A percentile compares a stretch with the other conserved stretches of the same genome.
These are phyloP conservation scores for Leucania comma DNA, from an alignment of 2,888 invertebrate species.

Conservation along the genomic window DNA sequence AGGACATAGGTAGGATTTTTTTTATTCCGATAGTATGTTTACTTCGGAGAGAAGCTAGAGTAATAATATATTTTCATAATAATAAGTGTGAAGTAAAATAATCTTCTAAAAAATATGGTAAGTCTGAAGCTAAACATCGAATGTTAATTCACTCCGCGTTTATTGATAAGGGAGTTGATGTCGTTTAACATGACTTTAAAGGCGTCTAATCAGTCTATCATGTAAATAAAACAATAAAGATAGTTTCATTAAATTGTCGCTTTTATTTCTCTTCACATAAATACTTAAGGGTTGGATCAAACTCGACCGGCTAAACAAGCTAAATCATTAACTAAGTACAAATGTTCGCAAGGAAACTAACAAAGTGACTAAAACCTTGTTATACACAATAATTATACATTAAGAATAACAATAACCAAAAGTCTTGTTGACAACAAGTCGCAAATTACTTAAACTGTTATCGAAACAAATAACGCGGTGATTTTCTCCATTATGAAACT, in stretches of 20 bases:
- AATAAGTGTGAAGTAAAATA: too few relatives aligned
- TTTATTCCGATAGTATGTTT: too few relatives aligned
- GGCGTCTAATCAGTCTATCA: too few relatives aligned
- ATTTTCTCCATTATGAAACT: slow-evolving; percentile 11
- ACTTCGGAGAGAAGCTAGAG: too few relatives aligned
- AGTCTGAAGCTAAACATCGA: too few relatives aligned
- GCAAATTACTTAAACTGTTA: slow-evolving; percentile 23
- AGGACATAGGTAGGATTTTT: too few relatives aligned
- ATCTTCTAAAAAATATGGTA: too few relatives aligned
- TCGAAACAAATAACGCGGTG: slow-evolving; percentile 14
- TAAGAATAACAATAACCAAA: slow-evolving; percentile 68
- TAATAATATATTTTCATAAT: too few relatives aligned
- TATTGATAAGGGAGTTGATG: too few relatives aligned
- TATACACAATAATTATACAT: slow-evolving; percentile 74
- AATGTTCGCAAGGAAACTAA: slow-evolving; percentile 78
- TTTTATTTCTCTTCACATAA: slow-evolving; percentile 88
- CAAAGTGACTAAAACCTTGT: slow-evolving; percentile 82
- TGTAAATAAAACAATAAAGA: slow-evolving; percentile 73
- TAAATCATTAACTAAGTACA: slow-evolving; percentile 82
- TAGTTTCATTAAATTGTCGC: slow-evolving; percentile 82
- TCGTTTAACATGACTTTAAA: too few relatives aligned
- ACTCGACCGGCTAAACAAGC: slow-evolving; percentile 77
- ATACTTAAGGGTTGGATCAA: slow-evolving; percentile 83
- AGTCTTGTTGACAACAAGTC: slow-evolving; percentile 56
- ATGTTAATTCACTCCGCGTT: too few relatives aligned